Conservation (phyloP, 2,888 invertebrate genomes). For the Strigamia crassipes region DNA sequence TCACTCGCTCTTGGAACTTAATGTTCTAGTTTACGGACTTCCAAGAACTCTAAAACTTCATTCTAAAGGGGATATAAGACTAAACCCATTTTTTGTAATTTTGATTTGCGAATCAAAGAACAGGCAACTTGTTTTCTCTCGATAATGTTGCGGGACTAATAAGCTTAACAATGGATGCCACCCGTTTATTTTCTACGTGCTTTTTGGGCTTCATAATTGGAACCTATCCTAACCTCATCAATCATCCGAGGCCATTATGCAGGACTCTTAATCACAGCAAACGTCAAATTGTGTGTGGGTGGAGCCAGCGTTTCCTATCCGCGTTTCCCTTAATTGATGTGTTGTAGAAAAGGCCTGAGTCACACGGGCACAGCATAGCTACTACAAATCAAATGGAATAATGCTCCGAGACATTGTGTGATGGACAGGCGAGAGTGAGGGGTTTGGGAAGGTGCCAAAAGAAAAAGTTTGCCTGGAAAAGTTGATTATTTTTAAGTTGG, state of each 20-base stretch:
- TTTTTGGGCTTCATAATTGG: conserved; percentile 22
- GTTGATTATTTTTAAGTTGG: conserved; percentile 20
- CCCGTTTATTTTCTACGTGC: not conserved
- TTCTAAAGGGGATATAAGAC: too few relatives aligned
- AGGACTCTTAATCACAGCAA: conserved; percentile 28
- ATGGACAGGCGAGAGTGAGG: conserved; percentile 19
- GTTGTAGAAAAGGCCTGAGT: not conserved
- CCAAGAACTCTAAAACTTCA: too few relatives aligned
- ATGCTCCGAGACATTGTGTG: conserved; percentile 23
- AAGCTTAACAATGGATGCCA: not conserved
- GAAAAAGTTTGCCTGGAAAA: not conserved
- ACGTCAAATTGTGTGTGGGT: conserved; percentile 16
- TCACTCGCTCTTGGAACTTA: too few relatives aligned
- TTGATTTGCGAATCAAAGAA: too few relatives aligned
- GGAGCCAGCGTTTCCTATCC: not conserved
- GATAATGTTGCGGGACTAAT: not conserved
- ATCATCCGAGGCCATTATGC: conserved; percentile 25
- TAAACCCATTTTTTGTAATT: too few relatives aligned
- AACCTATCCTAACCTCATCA: not conserved
- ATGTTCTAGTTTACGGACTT: too few relatives aligned
- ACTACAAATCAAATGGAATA: conserved; percentile 20
- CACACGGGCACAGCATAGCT: not conserved
- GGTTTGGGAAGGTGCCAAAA: conserved; percentile 7
- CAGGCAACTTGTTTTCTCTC: too few relatives aligned
- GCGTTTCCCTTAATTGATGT: conserved; percentile 22